Conservation (phyloP, 2,888 invertebrate genomes). For the Bugula neritina region DNA sequence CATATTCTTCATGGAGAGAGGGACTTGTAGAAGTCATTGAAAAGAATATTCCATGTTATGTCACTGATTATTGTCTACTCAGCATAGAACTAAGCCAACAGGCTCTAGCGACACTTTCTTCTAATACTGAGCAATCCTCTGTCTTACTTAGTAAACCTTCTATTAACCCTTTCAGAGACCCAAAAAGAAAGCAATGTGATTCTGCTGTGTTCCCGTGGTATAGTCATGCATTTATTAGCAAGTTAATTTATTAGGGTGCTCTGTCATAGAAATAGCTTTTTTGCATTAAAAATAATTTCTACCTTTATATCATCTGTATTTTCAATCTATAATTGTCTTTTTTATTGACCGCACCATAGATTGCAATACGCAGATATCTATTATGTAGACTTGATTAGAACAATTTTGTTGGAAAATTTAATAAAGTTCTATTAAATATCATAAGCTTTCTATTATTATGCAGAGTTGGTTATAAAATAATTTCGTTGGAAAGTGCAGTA, state of each 20-base stretch:
- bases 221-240: conserved; percentile 42
- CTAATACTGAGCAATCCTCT: not conserved
- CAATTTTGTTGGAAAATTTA: no score
- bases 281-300: no score
- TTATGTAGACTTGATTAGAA: no score
- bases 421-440: no score
- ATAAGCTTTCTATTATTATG: no score
- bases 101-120: not conserved
- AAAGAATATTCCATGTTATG: not conserved
- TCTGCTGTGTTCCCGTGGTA: conserved; percentile 43
- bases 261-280: no score
- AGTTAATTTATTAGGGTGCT: not conserved
- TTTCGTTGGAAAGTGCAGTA: no score
- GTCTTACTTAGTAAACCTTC: conserved; percentile 29
- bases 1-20: conserved; percentile 35
- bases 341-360: no score
- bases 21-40: conserved; percentile 29
- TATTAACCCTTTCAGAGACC: conserved; percentile 47
- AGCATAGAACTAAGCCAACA: conserved; percentile 25
- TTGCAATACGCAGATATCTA: no score
- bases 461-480: no score
- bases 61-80: conserved; percentile 26
- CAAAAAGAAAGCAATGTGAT: conserved; percentile 37
- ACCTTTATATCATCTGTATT: no score
- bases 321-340: no score